Conservation (phyloP, 2,888 invertebrate species). For the Uloborus plumipes region DNA sequence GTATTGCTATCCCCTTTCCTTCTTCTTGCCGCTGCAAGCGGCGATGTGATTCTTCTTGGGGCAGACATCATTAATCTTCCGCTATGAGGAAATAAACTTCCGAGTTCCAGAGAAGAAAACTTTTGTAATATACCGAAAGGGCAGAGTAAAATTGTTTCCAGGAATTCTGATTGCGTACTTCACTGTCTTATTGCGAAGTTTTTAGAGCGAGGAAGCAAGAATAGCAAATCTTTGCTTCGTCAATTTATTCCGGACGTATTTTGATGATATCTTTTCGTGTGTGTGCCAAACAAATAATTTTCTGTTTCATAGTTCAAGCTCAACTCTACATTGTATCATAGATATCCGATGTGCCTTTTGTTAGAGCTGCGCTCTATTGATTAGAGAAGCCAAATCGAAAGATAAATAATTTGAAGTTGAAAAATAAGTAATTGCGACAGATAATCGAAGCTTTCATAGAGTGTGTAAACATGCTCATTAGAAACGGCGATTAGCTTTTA, state of each 20-base stretch:
- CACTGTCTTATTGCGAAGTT: slow-evolving; percentile 49
- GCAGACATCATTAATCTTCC: slow-evolving; percentile 61
- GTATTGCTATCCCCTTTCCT: slow-evolving; percentile 34
- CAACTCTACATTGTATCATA: no score
- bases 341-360: no score
- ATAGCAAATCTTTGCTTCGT: slow-evolving; percentile 55
- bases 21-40: slow-evolving; percentile 31
- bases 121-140: slow-evolving; percentile 61
- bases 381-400: no score
- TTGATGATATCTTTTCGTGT: slow-evolving; percentile 44
- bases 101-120: slow-evolving; percentile 61
- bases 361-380: no score
- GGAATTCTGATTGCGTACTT: slow-evolving; percentile 24
- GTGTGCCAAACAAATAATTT: slow-evolving; percentile 58
- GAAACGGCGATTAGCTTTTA: no score
- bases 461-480: no score
- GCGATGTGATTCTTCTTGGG: slow-evolving; percentile 51
- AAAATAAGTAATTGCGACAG: no score
- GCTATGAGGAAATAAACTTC: slow-evolving; percentile 64
- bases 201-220: slow-evolving; percentile 50
- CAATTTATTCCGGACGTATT: slow-evolving; percentile 52
- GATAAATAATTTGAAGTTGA: no score
- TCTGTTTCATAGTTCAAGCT: no score
- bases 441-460: no score
- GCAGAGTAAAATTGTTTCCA: slow-evolving; percentile 52